Conservation (phyloP, 2,113 vertebrate species). For the Mesocricetus auratus region DNA sequence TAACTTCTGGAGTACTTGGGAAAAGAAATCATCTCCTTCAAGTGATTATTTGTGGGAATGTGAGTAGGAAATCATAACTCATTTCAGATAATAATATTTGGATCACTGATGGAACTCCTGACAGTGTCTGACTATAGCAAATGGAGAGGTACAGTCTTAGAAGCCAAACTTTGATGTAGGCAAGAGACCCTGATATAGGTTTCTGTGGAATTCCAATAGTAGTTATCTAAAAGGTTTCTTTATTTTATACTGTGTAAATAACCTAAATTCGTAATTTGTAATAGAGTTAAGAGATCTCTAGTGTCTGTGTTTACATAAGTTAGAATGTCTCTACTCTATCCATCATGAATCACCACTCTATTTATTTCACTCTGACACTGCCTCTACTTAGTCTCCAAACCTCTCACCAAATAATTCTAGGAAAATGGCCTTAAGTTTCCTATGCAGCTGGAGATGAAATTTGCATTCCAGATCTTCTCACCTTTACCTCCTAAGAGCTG, state of each 20-base stretch:
- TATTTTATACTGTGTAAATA: not conserved
- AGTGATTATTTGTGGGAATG: constrained; percentile 11
- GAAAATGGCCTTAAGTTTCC: not conserved
- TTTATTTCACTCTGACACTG: not conserved
- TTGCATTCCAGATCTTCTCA: not conserved
- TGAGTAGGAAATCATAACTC: constrained; percentile 53
- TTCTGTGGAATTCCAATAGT: not conserved
- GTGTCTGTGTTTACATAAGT: not conserved
- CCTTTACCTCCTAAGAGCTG: not conserved
- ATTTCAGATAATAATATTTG: constrained; percentile 44
- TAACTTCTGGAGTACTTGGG: constrained; percentile 9
- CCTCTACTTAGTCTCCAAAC: not conserved
- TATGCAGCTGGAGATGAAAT: not conserved
- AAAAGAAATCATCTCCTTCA: not conserved
- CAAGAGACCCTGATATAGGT: not conserved
- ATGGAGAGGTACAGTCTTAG: not conserved
- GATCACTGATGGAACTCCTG: constrained; percentile 38
- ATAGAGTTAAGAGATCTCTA: not conserved
- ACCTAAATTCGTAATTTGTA: not conserved
- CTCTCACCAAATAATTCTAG: not conserved
- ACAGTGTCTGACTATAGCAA: not conserved
- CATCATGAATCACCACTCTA: no score
- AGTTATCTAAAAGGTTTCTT: not conserved
- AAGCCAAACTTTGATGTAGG: constrained; percentile 24
- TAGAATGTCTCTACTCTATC: not conserved